Percentiles rank a stretch among this genome's conserved stretches.
These are phyloP conservation scores for Sparus aurata DNA, from an alignment of 2,797 vertebrate species.

Conservation along the genomic window DNA sequence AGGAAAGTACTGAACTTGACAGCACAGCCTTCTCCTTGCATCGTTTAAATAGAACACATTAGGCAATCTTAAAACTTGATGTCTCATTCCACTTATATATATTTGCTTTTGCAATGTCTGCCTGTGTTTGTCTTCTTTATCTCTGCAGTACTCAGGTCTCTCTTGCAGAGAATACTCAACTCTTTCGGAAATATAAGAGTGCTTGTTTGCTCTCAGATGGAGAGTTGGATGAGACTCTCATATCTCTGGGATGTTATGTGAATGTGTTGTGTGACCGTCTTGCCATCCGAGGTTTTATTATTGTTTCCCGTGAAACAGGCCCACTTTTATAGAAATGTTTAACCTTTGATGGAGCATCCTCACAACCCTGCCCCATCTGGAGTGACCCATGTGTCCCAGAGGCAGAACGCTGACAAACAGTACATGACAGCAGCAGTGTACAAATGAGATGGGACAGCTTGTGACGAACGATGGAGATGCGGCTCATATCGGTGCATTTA, in stretches of 20 bases:
- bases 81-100: neutral
- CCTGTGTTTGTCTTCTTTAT: neutral
- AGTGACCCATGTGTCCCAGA: conserved; percentile 44
- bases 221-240: neutral
- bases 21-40: neutral
- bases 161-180: neutral
- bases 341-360: conserved; percentile 20
- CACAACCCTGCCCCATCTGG: conserved; percentile 55
- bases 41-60: neutral
- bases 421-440: conserved; percentile 48
- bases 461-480: conserved; percentile 16
- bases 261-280: too few relatives aligned
- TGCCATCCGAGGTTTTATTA: neutral
- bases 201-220: neutral
- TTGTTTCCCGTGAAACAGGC: neutral
- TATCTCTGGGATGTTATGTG: neutral
- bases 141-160: neutral
- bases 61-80: neutral
- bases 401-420: conserved; percentile 53
- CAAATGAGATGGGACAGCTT: conserved; percentile 41
- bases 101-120: conserved; percentile 1
- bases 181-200: too few relatives aligned
- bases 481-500: neutral
- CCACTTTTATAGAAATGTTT: conserved; percentile 28
- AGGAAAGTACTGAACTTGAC: neutral